A percentile compares a stretch with the other conserved stretches of the same genome.
phyloP scores from a whole-genome alignment of 1,140 invertebrate genomes.

The Drosophila erecta region DNA sequence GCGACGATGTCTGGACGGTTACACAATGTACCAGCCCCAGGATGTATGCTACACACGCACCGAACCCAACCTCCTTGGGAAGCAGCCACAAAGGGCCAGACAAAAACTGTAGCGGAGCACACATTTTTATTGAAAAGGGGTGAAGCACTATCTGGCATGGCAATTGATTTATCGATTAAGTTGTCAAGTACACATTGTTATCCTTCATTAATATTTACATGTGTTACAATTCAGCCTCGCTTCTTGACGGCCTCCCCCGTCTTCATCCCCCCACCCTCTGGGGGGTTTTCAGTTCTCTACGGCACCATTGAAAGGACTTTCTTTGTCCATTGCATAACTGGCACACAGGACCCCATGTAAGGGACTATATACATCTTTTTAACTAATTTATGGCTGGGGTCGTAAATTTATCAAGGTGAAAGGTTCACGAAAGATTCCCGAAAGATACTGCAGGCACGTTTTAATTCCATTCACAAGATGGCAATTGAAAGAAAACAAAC shows the following conservation, averaged over 20 bases:
- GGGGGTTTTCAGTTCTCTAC: conserved; percentile 34
- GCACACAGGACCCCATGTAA: conserved; percentile 38
- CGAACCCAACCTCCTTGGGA: conserved; percentile 8
- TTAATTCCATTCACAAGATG: conserved; percentile 13
- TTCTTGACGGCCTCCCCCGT: conserved; percentile 21
- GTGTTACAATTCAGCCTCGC: conserved; percentile 64
- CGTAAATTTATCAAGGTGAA: conserved; percentile 54
- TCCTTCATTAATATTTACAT: conserved; percentile 78
- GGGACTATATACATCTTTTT: conserved; percentile 15
- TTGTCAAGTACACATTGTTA: conserved; percentile 80
- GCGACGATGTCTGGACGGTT: conserved; percentile 53
- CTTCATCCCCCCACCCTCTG: not conserved
- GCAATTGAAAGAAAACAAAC: not conserved
- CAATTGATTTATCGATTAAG: conserved; percentile 83
- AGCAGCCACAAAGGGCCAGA: conserved; percentile 35
- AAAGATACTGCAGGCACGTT: conserved; percentile 19
- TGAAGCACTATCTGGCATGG: conserved; percentile 64
- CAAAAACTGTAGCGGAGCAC: conserved; percentile 31
- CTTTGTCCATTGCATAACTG: conserved; percentile 51
- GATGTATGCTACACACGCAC: conserved; percentile 64
- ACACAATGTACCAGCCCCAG: conserved; percentile 36
- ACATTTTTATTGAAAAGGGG: conserved; percentile 66
- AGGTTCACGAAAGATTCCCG: conserved; percentile 21
- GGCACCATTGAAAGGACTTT: conserved; percentile 57
- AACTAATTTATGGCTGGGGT: conserved; percentile 28